Conservation (phyloP, 2,113 vertebrate species). For the Corydoras sp. region DNA sequence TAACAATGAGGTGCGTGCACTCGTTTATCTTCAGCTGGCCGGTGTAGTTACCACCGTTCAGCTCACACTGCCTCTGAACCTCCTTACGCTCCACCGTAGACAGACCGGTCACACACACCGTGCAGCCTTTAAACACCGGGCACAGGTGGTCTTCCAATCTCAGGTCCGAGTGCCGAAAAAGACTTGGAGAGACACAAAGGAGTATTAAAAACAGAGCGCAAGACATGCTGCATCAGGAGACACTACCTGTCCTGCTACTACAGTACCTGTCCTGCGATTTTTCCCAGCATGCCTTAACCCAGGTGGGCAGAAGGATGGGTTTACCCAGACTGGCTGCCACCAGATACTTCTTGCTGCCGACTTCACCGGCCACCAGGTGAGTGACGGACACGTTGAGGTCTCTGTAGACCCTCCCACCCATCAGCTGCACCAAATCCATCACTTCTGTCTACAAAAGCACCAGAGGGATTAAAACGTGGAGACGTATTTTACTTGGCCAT, state of each 20-base stretch:
- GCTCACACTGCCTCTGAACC: slow-evolving; percentile 79
- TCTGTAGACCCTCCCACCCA: slow-evolving; percentile 85
- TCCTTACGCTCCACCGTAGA: slow-evolving; percentile 76
- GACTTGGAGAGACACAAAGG: slow-evolving; percentile 62
- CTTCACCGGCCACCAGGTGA: slow-evolving; percentile 93
- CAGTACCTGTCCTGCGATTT: slow-evolving; percentile 80
- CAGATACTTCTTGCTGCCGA: slow-evolving; percentile 96
- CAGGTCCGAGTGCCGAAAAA: slow-evolving; percentile 79
- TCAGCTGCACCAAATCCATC: slow-evolving; percentile 85
- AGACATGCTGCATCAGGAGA: too few species aligned
- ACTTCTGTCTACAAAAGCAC: slow-evolving; percentile 74
- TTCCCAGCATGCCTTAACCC: slow-evolving; percentile 87
- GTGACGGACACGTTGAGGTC: slow-evolving; percentile 88
- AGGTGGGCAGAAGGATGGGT: slow-evolving; percentile 84
- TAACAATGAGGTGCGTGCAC: slow-evolving; percentile 92
- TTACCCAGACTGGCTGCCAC: slow-evolving; percentile 90
- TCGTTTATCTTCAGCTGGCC: slow-evolving; percentile 96
- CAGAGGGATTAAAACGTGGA: slow-evolving; percentile 23
- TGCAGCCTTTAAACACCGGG: slow-evolving; percentile 85
- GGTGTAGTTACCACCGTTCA: slow-evolving; percentile 81
- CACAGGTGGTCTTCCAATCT: slow-evolving; percentile 74
- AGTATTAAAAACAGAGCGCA: too few species aligned
- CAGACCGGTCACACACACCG: slow-evolving; percentile 87
- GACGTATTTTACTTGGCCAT: background rate
- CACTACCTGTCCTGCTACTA: too few species aligned